Percentiles rank a stretch among this genome's conserved stretches.
Evolutionary conservation across 2,888 invertebrate genomes (phyloP).

Genomic region (Autographa gamma): DNA sequence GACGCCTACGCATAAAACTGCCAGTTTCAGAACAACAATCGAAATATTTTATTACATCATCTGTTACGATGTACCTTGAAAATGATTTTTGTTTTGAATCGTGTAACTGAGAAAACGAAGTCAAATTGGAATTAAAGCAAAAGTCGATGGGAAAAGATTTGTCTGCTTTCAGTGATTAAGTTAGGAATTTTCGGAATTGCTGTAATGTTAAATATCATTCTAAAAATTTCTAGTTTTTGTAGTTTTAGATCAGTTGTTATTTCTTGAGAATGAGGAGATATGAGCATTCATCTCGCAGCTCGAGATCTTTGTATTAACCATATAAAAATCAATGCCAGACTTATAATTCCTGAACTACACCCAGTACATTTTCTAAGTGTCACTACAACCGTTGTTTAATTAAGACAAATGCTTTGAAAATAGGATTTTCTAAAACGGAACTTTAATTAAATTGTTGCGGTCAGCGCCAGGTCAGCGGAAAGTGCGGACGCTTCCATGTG

Average conservation of each 20-base stretch:
- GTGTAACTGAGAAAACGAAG: background rate
- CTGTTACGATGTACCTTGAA: background rate
- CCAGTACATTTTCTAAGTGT: slow-evolving; percentile 9
- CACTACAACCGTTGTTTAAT: slow-evolving; percentile 51
- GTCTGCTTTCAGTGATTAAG: background rate
- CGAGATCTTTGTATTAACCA: no score
- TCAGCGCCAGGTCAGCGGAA: slow-evolving; percentile 22
- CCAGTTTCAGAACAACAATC: background rate
- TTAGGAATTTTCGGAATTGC: no score
- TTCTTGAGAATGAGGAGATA: no score
- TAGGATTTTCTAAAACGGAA: slow-evolving; percentile 42
- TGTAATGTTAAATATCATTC: no score
- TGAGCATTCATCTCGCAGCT: no score
- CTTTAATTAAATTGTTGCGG: slow-evolving; percentile 55
- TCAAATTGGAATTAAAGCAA: background rate
- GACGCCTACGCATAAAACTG: background rate
- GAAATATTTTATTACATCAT: background rate
- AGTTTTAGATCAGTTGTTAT: no score
- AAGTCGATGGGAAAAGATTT: background rate
- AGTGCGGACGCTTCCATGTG: slow-evolving; percentile 23
- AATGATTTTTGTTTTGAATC: background rate
- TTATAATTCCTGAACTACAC: background rate
- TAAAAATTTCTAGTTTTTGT: no score
- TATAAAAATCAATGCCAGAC: no score
- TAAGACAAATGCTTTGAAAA: slow-evolving; percentile 57